These are phyloP conservation scores for Ditula angustiorana DNA, from an alignment of 2,888 invertebrate species.

Conservation along the genomic window DNA sequence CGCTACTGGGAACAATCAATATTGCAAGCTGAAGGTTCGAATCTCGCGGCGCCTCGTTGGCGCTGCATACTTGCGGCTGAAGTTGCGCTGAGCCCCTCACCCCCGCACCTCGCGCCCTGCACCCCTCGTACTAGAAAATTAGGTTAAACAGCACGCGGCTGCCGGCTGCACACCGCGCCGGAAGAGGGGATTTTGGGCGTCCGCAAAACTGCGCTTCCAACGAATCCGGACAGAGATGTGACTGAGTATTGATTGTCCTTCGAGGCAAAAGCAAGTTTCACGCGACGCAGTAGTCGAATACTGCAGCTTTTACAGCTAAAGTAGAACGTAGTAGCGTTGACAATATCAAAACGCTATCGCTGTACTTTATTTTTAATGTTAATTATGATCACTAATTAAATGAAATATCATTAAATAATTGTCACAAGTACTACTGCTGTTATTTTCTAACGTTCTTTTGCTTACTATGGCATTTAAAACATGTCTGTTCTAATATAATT, in stretches of 20 bases:
- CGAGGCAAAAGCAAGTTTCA: constrained; percentile 66
- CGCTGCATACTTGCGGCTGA: constrained; percentile 78
- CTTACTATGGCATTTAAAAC: background rate
- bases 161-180: constrained; percentile 76
- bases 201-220: constrained; percentile 78
- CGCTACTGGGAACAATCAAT: constrained; percentile 65
- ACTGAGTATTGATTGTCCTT: constrained; percentile 82
- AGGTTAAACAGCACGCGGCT: constrained; percentile 83
- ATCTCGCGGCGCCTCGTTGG: constrained; percentile 70
- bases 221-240: constrained; percentile 81
- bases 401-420: too few relatives aligned
- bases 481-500: background rate
- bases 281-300: constrained; percentile 51
- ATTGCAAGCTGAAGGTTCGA: constrained; percentile 72
- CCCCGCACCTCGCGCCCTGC: constrained; percentile 66
- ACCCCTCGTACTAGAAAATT: constrained; percentile 81
- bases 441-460: background rate
- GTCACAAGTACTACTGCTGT: too few relatives aligned
- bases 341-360: too few relatives aligned
- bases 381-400: too few relatives aligned
- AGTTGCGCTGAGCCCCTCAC: constrained; percentile 66
- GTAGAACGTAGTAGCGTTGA: too few relatives aligned
- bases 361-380: too few relatives aligned
- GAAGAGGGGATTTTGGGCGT: constrained; percentile 80
- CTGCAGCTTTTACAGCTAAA: background rate